Conservation (phyloP, 1,140 invertebrate species). For the Drosophila paulistorum region DNA sequence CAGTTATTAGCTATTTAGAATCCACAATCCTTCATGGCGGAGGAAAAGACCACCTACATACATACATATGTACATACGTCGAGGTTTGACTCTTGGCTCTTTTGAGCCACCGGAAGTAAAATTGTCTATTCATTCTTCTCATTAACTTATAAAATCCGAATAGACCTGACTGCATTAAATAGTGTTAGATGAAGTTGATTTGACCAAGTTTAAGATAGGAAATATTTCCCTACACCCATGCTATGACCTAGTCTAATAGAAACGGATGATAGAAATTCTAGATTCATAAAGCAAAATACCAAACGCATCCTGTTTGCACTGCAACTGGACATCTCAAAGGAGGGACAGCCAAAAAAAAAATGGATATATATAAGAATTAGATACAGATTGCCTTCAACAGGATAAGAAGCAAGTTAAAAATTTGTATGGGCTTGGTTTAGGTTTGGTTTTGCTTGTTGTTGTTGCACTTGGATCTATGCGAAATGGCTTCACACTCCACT, state of each 20-base stretch:
- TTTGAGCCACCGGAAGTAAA: too few species aligned
- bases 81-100: too few species aligned
- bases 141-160: too few species aligned
- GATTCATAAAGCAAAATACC: neutral
- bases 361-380: neutral
- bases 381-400: slow-evolving; percentile 11
- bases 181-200: too few species aligned
- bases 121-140: too few species aligned
- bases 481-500: slow-evolving; percentile 41
- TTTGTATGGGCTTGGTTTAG: neutral
- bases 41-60: too few species aligned
- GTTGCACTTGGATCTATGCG: slow-evolving; percentile 25
- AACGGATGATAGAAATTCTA: slow-evolving; percentile 1
- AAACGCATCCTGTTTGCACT: slow-evolving; percentile 1
- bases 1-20: too few species aligned
- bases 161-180: too few species aligned
- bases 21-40: too few species aligned
- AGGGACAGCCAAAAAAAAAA: neutral
- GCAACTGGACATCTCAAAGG: slow-evolving; percentile 1
- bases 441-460: neutral
- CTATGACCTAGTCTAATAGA: neutral
- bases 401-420: neutral
- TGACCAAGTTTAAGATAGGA: too few species aligned
- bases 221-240: neutral
- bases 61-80: too few species aligned